phyloP scores from a whole-genome alignment of 2,113 vertebrate species.

The Takifugu bimaculatus region DNA sequence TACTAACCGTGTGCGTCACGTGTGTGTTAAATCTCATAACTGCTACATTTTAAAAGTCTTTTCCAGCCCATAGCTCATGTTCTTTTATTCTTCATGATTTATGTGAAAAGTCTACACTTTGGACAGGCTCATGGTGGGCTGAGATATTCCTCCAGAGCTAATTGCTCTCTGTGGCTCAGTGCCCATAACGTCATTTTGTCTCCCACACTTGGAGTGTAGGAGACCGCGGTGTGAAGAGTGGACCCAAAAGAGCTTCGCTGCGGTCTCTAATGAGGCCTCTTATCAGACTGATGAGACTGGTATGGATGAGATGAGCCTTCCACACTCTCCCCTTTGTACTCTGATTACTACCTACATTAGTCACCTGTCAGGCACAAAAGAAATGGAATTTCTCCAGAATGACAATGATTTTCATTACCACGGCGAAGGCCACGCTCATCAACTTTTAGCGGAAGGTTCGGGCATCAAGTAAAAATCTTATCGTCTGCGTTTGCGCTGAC shows the following conservation, averaged over 20 bases:
- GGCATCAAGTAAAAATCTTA: slow-evolving; percentile 6
- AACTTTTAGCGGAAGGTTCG: slow-evolving; percentile 20
- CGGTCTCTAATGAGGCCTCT: slow-evolving; percentile 68
- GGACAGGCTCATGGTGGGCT: slow-evolving; percentile 56
- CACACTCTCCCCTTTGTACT: slow-evolving; percentile 48
- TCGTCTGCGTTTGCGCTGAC: slow-evolving; percentile 20
- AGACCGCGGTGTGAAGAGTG: slow-evolving; percentile 51
- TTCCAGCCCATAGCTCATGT: slow-evolving; percentile 33
- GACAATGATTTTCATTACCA: slow-evolving; percentile 11
- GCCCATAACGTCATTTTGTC: slow-evolving; percentile 60
- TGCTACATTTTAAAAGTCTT: slow-evolving; percentile 25
- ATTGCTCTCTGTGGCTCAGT: slow-evolving; percentile 70
- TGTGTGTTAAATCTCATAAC: slow-evolving; percentile 5
- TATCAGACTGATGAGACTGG: slow-evolving; percentile 67
- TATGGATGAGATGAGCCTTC: slow-evolving; percentile 56
- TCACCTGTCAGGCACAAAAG: slow-evolving; percentile 50
- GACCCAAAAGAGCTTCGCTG: slow-evolving; percentile 49
- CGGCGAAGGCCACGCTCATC: neutral
- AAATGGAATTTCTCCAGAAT: slow-evolving; percentile 29
- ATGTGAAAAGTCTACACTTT: slow-evolving; percentile 51
- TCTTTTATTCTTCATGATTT: slow-evolving; percentile 59
- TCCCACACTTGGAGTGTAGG: slow-evolving; percentile 54
- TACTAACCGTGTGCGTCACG: slow-evolving; percentile 29
- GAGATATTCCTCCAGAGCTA: slow-evolving; percentile 59
- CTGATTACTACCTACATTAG: slow-evolving; percentile 54